phyloP scores from a whole-genome alignment of 1,140 invertebrate species.

The Leptinotarsa defecta region DNA sequence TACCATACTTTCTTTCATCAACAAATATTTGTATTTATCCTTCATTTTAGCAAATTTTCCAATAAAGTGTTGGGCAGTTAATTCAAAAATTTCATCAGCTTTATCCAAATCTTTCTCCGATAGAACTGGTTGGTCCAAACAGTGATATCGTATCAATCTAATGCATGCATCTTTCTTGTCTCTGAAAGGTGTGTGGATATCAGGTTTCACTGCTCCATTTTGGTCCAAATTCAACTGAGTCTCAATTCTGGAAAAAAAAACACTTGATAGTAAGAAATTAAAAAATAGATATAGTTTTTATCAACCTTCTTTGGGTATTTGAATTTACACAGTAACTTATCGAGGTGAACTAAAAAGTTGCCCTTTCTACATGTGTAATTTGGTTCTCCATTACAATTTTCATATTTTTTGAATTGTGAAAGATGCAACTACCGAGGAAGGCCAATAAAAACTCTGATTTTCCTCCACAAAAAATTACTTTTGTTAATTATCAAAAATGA shows the following conservation, averaged over 20 bases:
- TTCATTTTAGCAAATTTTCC: slow-evolving; percentile 76
- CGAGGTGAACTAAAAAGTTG: too few relatives aligned
- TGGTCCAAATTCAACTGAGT: slow-evolving; percentile 80
- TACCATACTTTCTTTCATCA: slow-evolving; percentile 86
- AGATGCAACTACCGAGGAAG: too few relatives aligned
- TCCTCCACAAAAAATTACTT: too few relatives aligned
- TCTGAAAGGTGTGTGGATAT: slow-evolving; percentile 75
- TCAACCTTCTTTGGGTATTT: neutral
- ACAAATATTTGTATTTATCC: slow-evolving; percentile 77
- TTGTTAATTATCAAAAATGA: too few relatives aligned
- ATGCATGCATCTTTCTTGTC: slow-evolving; percentile 78
- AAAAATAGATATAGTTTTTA: slow-evolving; percentile 5
- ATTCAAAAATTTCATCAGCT: slow-evolving; percentile 78
- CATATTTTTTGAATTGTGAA: too few relatives aligned
- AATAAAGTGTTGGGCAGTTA: slow-evolving; percentile 73
- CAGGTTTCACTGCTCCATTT: slow-evolving; percentile 74
- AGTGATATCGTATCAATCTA: slow-evolving; percentile 80
- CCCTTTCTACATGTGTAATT: too few relatives aligned
- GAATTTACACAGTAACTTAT: too few relatives aligned
- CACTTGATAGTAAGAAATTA: neutral
- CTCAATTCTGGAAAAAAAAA: slow-evolving; percentile 64
- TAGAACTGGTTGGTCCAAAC: slow-evolving; percentile 72
- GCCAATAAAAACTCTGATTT: too few relatives aligned
- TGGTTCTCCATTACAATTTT: too few relatives aligned
- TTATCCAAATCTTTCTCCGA: slow-evolving; percentile 71